Evolutionary conservation across 2,113 vertebrate species (phyloP).

Genomic region (Pelvicachromis taeniatus): DNA sequence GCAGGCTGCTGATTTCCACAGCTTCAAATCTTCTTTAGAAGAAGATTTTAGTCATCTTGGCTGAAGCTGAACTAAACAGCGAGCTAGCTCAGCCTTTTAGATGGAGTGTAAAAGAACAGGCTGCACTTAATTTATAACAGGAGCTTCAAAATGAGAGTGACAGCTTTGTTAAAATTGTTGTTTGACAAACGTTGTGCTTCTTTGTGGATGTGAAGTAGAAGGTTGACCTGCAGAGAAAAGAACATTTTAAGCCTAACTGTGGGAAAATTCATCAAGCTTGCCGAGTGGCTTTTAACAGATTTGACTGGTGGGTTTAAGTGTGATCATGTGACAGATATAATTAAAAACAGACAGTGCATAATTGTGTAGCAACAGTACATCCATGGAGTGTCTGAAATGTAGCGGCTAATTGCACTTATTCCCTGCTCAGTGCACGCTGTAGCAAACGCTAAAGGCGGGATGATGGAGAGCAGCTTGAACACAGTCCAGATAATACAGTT

Average conservation of each 20-base stretch:
- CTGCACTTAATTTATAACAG: background rate
- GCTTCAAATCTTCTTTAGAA: fast-evolving
- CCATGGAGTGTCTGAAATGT: background rate
- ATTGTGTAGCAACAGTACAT: background rate
- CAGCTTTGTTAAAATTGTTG: background rate
- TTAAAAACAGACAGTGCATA: background rate
- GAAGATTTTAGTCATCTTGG: background rate
- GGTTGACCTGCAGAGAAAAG: background rate
- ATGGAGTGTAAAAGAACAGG: background rate
- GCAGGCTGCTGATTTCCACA: fast-evolving
- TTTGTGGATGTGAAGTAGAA: background rate
- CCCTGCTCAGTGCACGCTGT: background rate
- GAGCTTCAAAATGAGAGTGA: background rate
- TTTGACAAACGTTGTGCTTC: background rate
- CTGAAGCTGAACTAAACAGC: background rate
- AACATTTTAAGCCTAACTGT: background rate
- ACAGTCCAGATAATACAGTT: background rate
- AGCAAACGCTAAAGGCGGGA: background rate
- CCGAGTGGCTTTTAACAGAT: background rate
- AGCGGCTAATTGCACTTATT: background rate
- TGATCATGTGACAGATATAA: background rate
- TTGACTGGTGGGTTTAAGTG: background rate
- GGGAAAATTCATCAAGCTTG: background rate
- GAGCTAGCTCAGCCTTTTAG: fast-evolving
- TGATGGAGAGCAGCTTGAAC: background rate